Evolutionary conservation across 2,113 vertebrate genomes (phyloP).

Genomic region (Odocoileus virginianus): DNA sequence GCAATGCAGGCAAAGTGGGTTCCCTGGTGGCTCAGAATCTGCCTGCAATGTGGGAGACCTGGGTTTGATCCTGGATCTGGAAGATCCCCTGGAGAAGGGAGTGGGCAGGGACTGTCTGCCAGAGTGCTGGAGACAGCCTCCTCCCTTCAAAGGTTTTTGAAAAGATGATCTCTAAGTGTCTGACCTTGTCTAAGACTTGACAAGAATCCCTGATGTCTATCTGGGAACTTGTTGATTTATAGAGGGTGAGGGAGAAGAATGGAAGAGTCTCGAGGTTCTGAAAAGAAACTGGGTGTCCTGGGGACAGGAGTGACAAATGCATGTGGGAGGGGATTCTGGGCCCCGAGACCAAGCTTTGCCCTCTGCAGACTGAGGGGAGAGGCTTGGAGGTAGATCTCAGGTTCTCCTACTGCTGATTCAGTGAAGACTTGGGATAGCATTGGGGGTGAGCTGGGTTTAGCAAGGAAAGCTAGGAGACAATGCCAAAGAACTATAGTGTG

Average conservation of each 20-base stretch:
- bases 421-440: background rate
- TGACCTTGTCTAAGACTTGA: background rate
- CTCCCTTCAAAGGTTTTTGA: background rate
- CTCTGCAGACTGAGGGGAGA: background rate
- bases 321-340: background rate
- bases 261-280: background rate
- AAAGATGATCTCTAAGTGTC: background rate
- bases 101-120: background rate
- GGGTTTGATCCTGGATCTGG: background rate
- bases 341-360: rapidly evolving
- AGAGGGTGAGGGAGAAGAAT: background rate
- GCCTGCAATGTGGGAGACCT: background rate
- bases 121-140: background rate
- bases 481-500: rapidly evolving
- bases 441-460: background rate
- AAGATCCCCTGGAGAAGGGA: background rate
- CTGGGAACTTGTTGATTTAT: background rate
- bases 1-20: background rate
- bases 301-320: background rate
- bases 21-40: background rate
- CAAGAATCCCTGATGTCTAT: background rate
- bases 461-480: background rate
- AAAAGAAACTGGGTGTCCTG: background rate
- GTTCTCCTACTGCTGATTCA: background rate
- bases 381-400: background rate